Evolutionary conservation across 2,797 vertebrate genomes (phyloP), one percentile per base, ranked within the genome.

Genomic region (Poecilia picta): DNA sequence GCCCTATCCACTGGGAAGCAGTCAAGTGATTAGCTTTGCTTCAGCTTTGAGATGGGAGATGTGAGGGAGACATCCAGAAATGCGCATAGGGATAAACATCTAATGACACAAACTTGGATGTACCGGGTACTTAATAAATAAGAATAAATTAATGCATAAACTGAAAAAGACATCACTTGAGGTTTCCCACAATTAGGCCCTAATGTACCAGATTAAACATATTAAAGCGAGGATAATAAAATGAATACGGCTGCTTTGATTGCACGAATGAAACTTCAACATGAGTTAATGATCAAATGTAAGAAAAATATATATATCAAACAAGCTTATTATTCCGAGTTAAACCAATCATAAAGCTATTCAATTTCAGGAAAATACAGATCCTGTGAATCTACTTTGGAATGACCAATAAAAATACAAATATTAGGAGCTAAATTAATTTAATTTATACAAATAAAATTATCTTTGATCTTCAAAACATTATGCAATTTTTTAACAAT

Each of bases 11-110:
- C 81, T 36, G 87, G 90, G 91, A 90, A 79, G 81, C 83, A 86
- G 68, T 57, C 68, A 81, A 81, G 90, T 93, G 89, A 94, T 93
- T 92, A 92, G 84, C 87, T 84, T 81, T 72, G 85, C 85, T 85
- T 90, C 83, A 84, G 89, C 87, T 83, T 81, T 70, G 81, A 36
- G 84, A 80, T 28, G 8, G 77, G 79, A 55, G 74, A 87, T 81
- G 79, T 80, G 84, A 73, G 36, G 62, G 85, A 82, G 84, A 84
- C 77, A 79, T 10, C 15, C 62, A 62, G 71, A 81, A 51, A 75
- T 20, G 72, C 5, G 55, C 76, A 79, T 77, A 36, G 31, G 81
- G 39, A 78, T 57, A 76, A 72, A 81, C 76, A 82, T 79, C 28
- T 74, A 43, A 68, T 33, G 68, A 77, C 46, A 73, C 78, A 80